Evolutionary conservation across 2,113 vertebrate genomes (phyloP), one percentile per base, ranked within the genome.

Genomic region (Smithornis capensis): DNA sequence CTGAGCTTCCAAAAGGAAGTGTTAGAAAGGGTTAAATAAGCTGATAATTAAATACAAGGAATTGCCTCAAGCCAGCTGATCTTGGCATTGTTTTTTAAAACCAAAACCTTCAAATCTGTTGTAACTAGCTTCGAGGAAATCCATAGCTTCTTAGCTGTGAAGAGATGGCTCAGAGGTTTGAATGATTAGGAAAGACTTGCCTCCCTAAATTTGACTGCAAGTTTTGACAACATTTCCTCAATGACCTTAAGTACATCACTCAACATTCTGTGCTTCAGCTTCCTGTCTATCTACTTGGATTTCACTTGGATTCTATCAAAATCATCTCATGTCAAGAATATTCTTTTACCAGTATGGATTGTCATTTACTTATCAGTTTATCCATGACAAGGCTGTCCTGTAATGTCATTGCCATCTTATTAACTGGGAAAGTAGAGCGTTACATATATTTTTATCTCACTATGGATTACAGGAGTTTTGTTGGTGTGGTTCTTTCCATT

Each of bases 301-400:
- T 94, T 94, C 80, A 73, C 53, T 68, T 68, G 53, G 44, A 82
- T 56, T 84, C 5, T 50, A 68, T 40, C 1, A 11, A 92, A 94
- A 94, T 73, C 25, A 71, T 65, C 77, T 94, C 0, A 0, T 89
- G 92, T 78, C 89, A 96, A 92, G 91, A 87, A 94, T 56, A 87
- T 57, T 87, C 49, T 92, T 87, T 91, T 91, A 87, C 70, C 44
- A 73, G 24, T 33, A 84, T 18, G 53, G 62, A 91, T 57, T 96
- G 83, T 92, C 89, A 84, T 85, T 91, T 94, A 87, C 87, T 79
- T 76, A 78, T 71, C 69, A 69, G 69, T 94, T 97, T 89, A 87
- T 65, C 74, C 84, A 57, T 91, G 81, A 89, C 91, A 95, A 91
- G 81, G 53, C 65, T 92, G 62, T 77, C n/a, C 77, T 92, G 74